A percentile compares a stretch with the other conserved stretches of the same genome.
phyloP scores from a whole-genome alignment of 2,113 vertebrate genomes.

The Cromileptes altivelis region DNA sequence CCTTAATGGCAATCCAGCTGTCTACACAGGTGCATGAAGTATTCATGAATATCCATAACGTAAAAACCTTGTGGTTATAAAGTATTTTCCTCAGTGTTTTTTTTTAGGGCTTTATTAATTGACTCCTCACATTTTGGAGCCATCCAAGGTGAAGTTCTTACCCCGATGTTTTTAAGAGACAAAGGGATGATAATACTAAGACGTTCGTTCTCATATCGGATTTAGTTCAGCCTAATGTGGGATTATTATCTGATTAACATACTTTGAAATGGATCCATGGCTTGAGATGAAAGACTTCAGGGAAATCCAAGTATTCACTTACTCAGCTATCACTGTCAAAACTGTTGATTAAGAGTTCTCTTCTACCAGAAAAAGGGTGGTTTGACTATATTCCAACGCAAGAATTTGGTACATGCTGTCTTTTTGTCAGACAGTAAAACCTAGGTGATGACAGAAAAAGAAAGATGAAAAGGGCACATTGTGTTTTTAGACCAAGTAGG shows the following conservation, averaged over 20 bases:
- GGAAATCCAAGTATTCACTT: slow-evolving; percentile 34
- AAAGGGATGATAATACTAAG: neutral
- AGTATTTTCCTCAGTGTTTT: slow-evolving; percentile 29
- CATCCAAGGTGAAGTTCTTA: slow-evolving; percentile 2
- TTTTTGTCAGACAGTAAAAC: slow-evolving; percentile 27
- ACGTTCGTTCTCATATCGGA: slow-evolving; percentile 15
- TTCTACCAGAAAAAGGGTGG: slow-evolving; percentile 15
- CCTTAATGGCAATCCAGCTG: slow-evolving; percentile 78
- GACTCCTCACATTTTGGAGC: slow-evolving; percentile 3
- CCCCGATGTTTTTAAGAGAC: neutral
- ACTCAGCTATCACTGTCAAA: slow-evolving; percentile 47
- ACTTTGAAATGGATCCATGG: slow-evolving; percentile 53
- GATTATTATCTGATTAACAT: slow-evolving; percentile 18
- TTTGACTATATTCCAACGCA: slow-evolving; percentile 33
- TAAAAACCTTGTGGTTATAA: slow-evolving; percentile 22
- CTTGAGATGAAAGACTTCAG: slow-evolving; percentile 43
- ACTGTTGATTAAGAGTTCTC: slow-evolving; percentile 34
- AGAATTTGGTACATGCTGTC: slow-evolving; percentile 1
- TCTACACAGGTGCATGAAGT: slow-evolving; percentile 87
- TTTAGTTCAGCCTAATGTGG: slow-evolving; percentile 21
- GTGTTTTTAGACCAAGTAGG: neutral
- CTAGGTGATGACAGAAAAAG: neutral
- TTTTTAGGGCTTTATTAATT: neutral
- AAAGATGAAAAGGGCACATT: slow-evolving; percentile 10
- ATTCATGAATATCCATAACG: slow-evolving; percentile 9